Conservation (phyloP, 2,888 invertebrate genomes). For the Scaptomyza caliginosa region DNA sequence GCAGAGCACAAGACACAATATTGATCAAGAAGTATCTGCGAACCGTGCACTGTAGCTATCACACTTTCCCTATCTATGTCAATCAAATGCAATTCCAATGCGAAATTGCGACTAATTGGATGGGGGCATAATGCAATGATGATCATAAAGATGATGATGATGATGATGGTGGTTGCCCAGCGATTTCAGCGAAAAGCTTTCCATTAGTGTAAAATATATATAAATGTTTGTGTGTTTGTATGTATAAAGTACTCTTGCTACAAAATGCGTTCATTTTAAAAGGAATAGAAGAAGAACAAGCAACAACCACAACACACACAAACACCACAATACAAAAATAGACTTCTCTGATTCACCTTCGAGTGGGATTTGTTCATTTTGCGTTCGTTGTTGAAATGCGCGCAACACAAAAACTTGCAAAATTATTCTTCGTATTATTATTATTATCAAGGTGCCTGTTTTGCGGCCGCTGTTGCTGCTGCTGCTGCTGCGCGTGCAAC, state of each 20-base stretch:
- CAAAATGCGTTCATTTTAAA: not conserved
- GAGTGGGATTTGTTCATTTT: not conserved
- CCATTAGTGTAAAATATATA: not conserved
- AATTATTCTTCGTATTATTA: not conserved
- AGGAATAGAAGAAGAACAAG: not conserved
- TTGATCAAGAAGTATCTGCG: not conserved
- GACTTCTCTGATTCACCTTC: not conserved
- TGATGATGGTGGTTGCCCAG: not conserved
- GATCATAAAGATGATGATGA: not conserved
- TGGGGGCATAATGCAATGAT: not conserved
- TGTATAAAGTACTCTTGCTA: too few relatives aligned
- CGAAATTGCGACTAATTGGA: conserved; percentile 1
- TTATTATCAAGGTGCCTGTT: too few relatives aligned
- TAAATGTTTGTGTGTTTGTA: too few relatives aligned
- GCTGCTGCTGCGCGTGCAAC: not conserved
- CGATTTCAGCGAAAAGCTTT: not conserved
- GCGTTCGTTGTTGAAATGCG: not conserved
- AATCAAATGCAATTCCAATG: conserved; percentile 1
- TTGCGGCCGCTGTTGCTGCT: too few relatives aligned
- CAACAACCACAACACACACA: not conserved
- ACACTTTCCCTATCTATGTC: not conserved
- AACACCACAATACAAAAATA: not conserved
- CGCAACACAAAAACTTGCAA: not conserved
- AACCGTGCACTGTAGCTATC: not conserved
- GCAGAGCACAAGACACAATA: too few relatives aligned